Base-by-base conservation (phyloP, 2,888 invertebrate species). In the Lissonota sp. region DNA sequence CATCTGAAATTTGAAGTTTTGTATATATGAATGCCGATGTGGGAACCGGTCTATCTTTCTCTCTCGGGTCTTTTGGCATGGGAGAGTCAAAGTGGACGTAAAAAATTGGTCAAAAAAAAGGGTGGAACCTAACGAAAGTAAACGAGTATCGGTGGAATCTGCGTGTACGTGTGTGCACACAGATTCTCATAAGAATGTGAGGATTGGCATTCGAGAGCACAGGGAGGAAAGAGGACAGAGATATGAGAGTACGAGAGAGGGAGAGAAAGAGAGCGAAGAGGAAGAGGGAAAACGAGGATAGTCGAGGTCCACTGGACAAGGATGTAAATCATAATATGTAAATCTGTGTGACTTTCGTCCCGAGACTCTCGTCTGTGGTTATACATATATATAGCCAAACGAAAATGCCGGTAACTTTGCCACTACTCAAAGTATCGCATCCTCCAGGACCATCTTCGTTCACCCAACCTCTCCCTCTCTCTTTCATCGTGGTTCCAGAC, bases 241-340 rank as follows among this genome's bases (percentile, higher is more conserved):
- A 67, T 67, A 66, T 53, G 67, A 60, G 74, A 75, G 39, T 39
- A 57, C 64, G 69, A 58, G 64, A 67, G 74, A 74, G 66, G 49
- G 53, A 46, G 71, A 53, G 44, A 57, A 76, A 76, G 83, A 83
- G 85, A 79, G 81, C 64, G 84, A 82, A 82, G 79, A 84, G 84
- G 83, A 83, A 85, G 86, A 83, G 84, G 46, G 66, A 71, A 77
- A 58, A 72, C 75, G 71, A 58, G 53, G 62, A 63, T 70, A 66
- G 63, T 53, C 66, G 75, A 71, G 66, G 60, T 66, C 46, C 85
- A 87, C 87, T 85, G 90, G 90, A 90, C 91, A 90, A 90, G 91
- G 91, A 89, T 90, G 91, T 91, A 91, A 91, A 91, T 91, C 91
- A 91, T 91, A 91, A 91, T 91, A 91, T 91, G 91, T 91, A 91